Evolutionary conservation across 1,140 invertebrate species (phyloP).

Genomic region (Conus betulinus): DNA sequence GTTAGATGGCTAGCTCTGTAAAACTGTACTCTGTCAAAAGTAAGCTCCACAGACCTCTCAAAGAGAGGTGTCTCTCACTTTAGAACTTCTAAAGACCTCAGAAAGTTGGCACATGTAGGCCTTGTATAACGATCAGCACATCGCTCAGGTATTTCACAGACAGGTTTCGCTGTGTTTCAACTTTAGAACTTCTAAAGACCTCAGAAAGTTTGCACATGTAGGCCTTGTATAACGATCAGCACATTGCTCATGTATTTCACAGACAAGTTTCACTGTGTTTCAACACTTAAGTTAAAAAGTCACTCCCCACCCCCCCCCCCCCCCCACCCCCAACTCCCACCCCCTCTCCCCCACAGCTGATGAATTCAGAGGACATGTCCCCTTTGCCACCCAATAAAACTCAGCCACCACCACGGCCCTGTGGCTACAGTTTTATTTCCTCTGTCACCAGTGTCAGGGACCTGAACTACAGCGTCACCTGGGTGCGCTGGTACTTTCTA

Average conservation of each 20-base stretch:
- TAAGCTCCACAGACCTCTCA: too few species aligned
- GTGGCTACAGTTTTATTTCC: neutral
- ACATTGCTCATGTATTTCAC: neutral
- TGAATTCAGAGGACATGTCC: neutral
- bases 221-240: neutral
- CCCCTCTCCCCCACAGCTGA: neutral
- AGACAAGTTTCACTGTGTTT: neutral
- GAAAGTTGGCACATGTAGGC: neutral
- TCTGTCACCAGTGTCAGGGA: neutral
- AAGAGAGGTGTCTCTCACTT: too few species aligned
- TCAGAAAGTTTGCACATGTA: neutral
- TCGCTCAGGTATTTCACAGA: neutral
- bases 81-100: too few species aligned
- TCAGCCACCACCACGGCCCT: neutral
- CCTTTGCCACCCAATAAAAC: neutral
- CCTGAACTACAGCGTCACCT: too few species aligned
- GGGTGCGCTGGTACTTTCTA: too few species aligned
- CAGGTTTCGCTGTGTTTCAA: neutral
- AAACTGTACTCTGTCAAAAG: too few species aligned
- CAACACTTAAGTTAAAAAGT: neutral
- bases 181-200: neutral
- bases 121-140: too few species aligned
- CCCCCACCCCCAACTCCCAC: too few species aligned
- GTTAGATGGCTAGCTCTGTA: too few species aligned
- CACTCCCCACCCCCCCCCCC: neutral